phyloP scores from a whole-genome alignment of 2,888 invertebrate species.

The Diadegma fenestrale region DNA sequence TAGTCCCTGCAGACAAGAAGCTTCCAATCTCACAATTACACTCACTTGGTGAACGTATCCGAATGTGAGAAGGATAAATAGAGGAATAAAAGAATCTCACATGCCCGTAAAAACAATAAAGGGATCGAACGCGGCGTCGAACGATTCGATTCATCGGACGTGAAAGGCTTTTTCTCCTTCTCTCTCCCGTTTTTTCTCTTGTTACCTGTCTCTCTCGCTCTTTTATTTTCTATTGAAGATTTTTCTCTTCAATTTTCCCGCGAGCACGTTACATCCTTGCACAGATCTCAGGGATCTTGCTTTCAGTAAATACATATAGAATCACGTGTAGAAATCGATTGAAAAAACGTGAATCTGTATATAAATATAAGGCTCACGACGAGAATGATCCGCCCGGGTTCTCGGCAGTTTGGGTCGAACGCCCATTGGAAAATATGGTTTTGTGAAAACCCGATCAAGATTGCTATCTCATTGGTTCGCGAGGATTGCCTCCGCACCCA shows the following conservation, averaged over 20 bases:
- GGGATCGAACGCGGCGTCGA: slow-evolving; percentile 52
- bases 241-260: slow-evolving; percentile 66
- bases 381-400: slow-evolving; percentile 59
- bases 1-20: slow-evolving; percentile 34
- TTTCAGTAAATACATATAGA: slow-evolving; percentile 38
- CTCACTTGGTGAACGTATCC: slow-evolving; percentile 50
- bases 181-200: background rate
- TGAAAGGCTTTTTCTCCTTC: slow-evolving; percentile 54
- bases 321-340: slow-evolving; percentile 23
- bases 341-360: slow-evolving; percentile 11
- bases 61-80: slow-evolving; percentile 45
- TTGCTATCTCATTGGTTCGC: slow-evolving; percentile 51
- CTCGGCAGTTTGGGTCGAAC: slow-evolving; percentile 16
- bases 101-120: slow-evolving; percentile 60
- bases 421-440: slow-evolving; percentile 52
- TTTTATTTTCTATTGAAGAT: slow-evolving; percentile 47
- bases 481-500: slow-evolving; percentile 31
- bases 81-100: slow-evolving; percentile 41
- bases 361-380: slow-evolving; percentile 19
- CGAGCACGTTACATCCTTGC: slow-evolving; percentile 56
- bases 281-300: slow-evolving; percentile 43
- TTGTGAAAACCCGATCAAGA: slow-evolving; percentile 33
- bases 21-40: slow-evolving; percentile 53
- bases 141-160: slow-evolving; percentile 63
- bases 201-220: slow-evolving; percentile 22